Evolutionary conservation across 2,113 vertebrate species (phyloP), one percentile per base, ranked within the genome.

Genomic region (Mustelus asterias): DNA sequence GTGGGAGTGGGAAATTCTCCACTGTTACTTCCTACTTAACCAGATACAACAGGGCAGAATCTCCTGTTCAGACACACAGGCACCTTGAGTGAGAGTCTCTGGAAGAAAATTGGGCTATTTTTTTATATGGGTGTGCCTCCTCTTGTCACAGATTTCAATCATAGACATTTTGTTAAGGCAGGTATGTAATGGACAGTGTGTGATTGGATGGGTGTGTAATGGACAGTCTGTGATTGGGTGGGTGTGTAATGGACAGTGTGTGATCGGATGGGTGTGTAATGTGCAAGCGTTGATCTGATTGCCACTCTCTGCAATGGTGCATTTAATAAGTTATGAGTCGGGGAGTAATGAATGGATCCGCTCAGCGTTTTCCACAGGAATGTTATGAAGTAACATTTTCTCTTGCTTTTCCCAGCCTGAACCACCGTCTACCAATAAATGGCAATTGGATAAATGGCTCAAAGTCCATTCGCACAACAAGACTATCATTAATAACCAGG

Each of bases 391-490:
- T 96, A 41, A 97, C 72, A 96, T 95, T 93, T 96, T 96, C 24
- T 95, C 80, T 0, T 96, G 96, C 96, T 96, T 97, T 97, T 96
- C 88, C 96, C 96, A 99, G 99, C 99, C 98, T 0, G 99, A 99
- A 95, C 98, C 98, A 0, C 98, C 98, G 0, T 99, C 99, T 1
- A 98, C 98, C 80, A 99, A 99, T 97, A 99, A 99, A 96, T 99
- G 99, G 99, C 99, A 99, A 97, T 96, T 99, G 97, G 99, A 99
- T 97, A 99, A 99, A 97, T 99, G 99, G 99, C 97, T 99, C 97
- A 99, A 99, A 96, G 99, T 99, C 96, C 99, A 99, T 96, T 98
- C 98, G 63, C 99, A 99, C 96, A 99, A 98, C 97, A 99, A 99
- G 97, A 98, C 98, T 16, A 98, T 98, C 96, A 98, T 98, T 96